Conservation (phyloP, 1,140 invertebrate genomes). For the Nasonia longicornis region DNA sequence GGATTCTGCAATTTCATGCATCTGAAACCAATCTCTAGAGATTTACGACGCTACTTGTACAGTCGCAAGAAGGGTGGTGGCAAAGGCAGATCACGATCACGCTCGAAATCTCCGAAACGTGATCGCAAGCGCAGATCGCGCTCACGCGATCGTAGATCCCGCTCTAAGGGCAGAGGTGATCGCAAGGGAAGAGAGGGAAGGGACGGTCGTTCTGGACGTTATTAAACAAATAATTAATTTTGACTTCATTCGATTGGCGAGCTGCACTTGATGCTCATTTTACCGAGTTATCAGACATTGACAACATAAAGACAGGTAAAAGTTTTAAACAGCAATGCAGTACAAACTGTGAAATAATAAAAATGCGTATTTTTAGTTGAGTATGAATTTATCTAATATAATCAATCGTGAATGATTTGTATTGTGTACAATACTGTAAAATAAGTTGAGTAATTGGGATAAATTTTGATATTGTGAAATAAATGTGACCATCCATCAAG, state of each 20-base stretch:
- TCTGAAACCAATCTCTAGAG: constrained; percentile 96
- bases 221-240: constrained; percentile 51
- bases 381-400: constrained; percentile 17
- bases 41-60: constrained; percentile 81
- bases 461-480: constrained; percentile 24
- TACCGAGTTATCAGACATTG: not conserved
- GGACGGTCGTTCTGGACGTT: constrained; percentile 68
- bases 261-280: not conserved
- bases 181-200: constrained; percentile 64
- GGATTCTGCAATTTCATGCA: constrained; percentile 99
- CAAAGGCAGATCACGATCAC: constrained; percentile 57
- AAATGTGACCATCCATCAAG: constrained; percentile 1
- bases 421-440: constrained; percentile 1
- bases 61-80: constrained; percentile 62
- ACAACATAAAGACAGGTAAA: not conserved
- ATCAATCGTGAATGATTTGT: constrained; percentile 6
- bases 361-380: constrained; percentile 15
- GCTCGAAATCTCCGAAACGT: constrained; percentile 58
- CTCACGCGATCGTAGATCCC: constrained; percentile 63
- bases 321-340: not conserved
- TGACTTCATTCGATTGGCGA: not conserved
- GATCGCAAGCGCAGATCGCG: constrained; percentile 64
- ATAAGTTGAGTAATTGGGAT: constrained; percentile 8
- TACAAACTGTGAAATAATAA: not conserved
- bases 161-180: constrained; percentile 56